These are phyloP conservation scores for Odontesthes bonariensis DNA, from an alignment of 2,113 vertebrate species.

Conservation along the genomic window DNA sequence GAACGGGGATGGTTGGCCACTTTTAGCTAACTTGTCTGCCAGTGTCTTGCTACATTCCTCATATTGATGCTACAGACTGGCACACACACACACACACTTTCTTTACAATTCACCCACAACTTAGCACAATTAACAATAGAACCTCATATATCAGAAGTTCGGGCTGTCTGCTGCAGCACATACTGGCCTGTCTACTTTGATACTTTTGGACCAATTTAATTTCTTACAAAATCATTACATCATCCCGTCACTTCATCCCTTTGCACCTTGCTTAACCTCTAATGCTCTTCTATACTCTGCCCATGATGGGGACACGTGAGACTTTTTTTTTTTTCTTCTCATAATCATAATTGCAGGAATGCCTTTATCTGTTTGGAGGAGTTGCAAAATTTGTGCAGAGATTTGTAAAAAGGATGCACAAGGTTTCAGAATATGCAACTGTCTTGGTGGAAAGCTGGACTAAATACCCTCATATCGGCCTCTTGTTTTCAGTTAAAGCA, in stretches of 20 bases:
- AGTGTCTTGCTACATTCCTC: slow-evolving; percentile 58
- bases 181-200: slow-evolving; percentile 27
- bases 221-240: slow-evolving; percentile 43
- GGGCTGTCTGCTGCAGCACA: slow-evolving; percentile 37
- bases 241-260: slow-evolving; percentile 52
- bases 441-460: no score
- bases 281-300: slow-evolving; percentile 39
- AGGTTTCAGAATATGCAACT: no score
- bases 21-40: slow-evolving; percentile 59
- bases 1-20: slow-evolving; percentile 39
- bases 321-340: slow-evolving; percentile 17
- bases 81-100: slow-evolving; percentile 19
- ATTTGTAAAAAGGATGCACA: no score
- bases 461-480: no score
- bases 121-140: slow-evolving; percentile 27
- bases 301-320: slow-evolving; percentile 26
- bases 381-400: not conserved
- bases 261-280: slow-evolving; percentile 36
- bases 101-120: slow-evolving; percentile 3
- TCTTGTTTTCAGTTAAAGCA: no score
- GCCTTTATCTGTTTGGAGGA: slow-evolving; percentile 1
- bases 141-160: slow-evolving; percentile 38
- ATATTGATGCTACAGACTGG: slow-evolving; percentile 17
- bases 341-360: slow-evolving; percentile 6
- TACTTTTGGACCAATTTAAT: slow-evolving; percentile 33